Base-by-base conservation (phyloP, 1,140 invertebrate genomes). In the Helicoverpa zea region DNA sequence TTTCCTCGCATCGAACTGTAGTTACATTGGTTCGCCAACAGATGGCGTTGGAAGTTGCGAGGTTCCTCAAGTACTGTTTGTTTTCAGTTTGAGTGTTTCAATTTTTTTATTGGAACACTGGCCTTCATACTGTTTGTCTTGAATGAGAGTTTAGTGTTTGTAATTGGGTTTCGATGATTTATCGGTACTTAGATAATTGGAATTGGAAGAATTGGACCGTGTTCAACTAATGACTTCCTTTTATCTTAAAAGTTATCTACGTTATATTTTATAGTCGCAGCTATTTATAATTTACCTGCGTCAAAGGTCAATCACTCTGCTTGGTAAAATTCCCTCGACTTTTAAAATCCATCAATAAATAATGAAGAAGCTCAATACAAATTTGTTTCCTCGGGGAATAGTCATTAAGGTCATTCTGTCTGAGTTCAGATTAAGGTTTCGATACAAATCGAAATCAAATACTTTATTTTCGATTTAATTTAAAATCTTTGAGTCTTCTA, bases 1-100 rank as follows among this genome's bases (percentile, higher is more conserved):
- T 81, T 81, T 59, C 61, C 68, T 18, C 47, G 49, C 58, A 83
- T 82, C 54, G 79, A 84, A 85, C 59, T 78, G 77, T 78, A 87
- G 84, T 87, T 81, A 82, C 52, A 56, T 18, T 63, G 58, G 52
- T 43, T 68, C 11, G 79, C 52, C 83, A 63, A 84, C 85, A 86
- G 85, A 86, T 86, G 81, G 83, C 79, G 77, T 13, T 29, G 2
- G 16, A 29, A 61, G 73, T 75, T 61, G 43, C n/a, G 58, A 63
- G 18, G 35, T 63, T 49, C 47, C 30, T 30, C 11, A 76, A 76
- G 73, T 76, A 61, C 18, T 76, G 43, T 16, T 63, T 76, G 56
- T 74, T 68, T 49, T 49, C 43, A 12, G 64, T 47, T 47, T 23
- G 43, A 58, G n/a, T 59, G 35, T 59, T 59, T 74, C 59, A 59